Evolutionary conservation across 2,888 invertebrate genomes (phyloP), one percentile per base, ranked within the genome.

Genomic region (Carcina quercana): DNA sequence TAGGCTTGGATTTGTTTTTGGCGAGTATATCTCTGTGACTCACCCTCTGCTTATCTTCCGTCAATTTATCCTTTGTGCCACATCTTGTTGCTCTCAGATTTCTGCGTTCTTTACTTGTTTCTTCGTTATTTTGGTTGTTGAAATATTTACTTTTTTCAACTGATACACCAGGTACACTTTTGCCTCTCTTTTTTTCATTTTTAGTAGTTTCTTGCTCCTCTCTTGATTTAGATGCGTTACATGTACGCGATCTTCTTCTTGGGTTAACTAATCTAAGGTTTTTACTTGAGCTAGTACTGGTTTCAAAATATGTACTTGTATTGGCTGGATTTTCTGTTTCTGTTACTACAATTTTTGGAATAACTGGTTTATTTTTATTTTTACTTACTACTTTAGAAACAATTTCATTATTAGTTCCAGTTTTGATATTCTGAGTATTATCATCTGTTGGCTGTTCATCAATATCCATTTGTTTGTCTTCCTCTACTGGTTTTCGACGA

Each of bases 101-200:
- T 31, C 42, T 42, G 59, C 1, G 41, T 35, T 7, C 42, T 57
- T 63, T 63, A 17, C 21, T 34, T 19, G 7, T 29, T 34, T 32
- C 15, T 37, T 21, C 31, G 17, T 7, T 17, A 7, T 17, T 5
- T 46, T 40, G 20, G 40, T 40, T 35, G 22, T 48, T 47, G 42
- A 79, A 79, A 53, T 78, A 80, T 64, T 73, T 72, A 42, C 75
- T 82, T 45, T 56, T 67, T 42, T 66, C 62, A 6, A 44, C 34
- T 35, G 40, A 24, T 31, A 32, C 50, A 1, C 51, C 57, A 25
- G 74, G 67, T 7, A 61, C 66, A 54, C 78, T 83, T 51, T 61
- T 73, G 15, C 72, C 66, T 47, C 80, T 50, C 53, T 66, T 61
- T 30, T 28, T 44, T 45, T 35, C 20, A 32, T 30, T 20, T 11